Evolutionary conservation across 2,797 vertebrate species (phyloP).

Genomic region (Rhabdophis nuchalis): DNA sequence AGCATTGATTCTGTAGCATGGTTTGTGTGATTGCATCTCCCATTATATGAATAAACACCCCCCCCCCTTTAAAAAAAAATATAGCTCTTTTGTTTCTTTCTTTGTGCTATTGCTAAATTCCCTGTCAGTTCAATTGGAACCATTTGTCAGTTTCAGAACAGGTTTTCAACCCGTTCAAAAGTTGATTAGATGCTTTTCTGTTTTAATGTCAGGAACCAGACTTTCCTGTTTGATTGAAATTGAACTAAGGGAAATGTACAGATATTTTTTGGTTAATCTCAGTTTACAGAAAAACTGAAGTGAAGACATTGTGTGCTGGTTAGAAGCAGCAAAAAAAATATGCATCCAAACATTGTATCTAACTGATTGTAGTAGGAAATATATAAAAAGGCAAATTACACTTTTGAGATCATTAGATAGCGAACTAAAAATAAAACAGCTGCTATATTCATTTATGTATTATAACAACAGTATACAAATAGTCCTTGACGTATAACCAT

Average conservation of each 20-base stretch:
- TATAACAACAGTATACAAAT: neutral
- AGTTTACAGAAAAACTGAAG: neutral
- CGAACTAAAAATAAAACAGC: neutral
- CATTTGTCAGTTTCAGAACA: neutral
- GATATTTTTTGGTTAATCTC: neutral
- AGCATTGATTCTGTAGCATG: neutral
- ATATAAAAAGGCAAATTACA: neutral
- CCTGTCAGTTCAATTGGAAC: neutral
- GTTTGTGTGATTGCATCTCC: neutral
- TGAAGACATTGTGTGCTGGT: neutral
- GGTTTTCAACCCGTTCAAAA: neutral
- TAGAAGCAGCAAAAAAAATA: neutral
- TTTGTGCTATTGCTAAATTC: neutral
- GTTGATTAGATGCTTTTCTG: neutral
- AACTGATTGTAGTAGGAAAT: neutral
- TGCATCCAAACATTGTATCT: neutral
- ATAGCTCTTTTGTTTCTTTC: neutral
- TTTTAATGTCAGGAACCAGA: neutral
- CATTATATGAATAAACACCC: neutral
- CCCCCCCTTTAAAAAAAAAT: neutral
- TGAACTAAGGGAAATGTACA: neutral
- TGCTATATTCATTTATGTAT: neutral
- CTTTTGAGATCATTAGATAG: neutral
- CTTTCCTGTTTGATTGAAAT: neutral
- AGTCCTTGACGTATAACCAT: neutral